Evolutionary conservation across 2,113 vertebrate genomes (phyloP), one percentile per base, ranked within the genome.

Genomic region (Grantiella picta): DNA sequence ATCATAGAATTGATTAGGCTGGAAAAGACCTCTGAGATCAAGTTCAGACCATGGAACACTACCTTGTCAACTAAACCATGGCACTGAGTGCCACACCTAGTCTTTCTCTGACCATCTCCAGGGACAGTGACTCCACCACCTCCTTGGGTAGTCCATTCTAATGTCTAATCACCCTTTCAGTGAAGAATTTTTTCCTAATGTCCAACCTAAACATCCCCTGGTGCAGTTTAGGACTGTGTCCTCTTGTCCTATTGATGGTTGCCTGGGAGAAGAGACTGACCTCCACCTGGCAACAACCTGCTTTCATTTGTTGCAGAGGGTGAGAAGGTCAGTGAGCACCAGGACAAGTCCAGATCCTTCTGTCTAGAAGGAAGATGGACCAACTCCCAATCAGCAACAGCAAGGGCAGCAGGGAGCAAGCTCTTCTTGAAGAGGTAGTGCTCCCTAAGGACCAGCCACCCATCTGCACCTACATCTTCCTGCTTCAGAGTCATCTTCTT

Each of bases 241-340:
- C 20, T 68, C 12, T 29, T n/a, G 5, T 60, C 13, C 13, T 68
- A 5, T 31, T 0, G 0, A 60, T 66, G n/a, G 15, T 10, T 75
- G 38, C 19, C 53, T 52, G 45, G 24, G 7, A 45, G 53, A 53
- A 45, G 38, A 53, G 45, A 24, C 9, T n/a, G 23, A 28, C 11
- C 10, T 36, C 18, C 15, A 59, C 9, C 20, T 21, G 53, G 38
- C 60, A 60, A n/a, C n/a, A 60, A 45, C 11, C 16, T 35, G 24
- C 9, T 60, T 53, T 47, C 70, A 40, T 38, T 38, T 40, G n/a
- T 14, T 82, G n/a, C 61, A 21, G 47, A 47, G 38, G 45, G 28
- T 35, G 47, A 35, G 35, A 31, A 68, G 9, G 38, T n/a, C 14
- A 24, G 28, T 21, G 17, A 91, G 59, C 44, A 56, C 9, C 24